phyloP scores from a whole-genome alignment of 2,113 vertebrate genomes.

The Mastomys coucha region DNA sequence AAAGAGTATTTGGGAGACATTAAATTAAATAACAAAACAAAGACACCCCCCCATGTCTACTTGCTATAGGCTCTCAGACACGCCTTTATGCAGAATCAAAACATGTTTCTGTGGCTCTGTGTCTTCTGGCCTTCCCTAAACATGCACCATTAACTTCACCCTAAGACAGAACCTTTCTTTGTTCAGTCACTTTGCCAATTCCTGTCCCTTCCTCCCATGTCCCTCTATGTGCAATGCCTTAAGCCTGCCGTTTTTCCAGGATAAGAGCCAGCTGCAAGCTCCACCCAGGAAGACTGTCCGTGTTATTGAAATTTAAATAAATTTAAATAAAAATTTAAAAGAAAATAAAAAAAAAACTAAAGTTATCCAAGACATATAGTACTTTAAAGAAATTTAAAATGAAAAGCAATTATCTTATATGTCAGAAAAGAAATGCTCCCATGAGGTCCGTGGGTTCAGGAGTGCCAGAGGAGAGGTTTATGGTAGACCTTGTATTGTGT shows the following conservation, averaged over 20 bases:
- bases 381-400: constrained; percentile 3
- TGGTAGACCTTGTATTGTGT: not conserved
- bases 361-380: not conserved
- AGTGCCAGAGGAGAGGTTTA: not conserved
- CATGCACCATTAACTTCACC: not conserved
- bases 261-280: not conserved
- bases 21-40: not conserved
- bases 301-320: not conserved
- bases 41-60: not conserved
- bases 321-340: not conserved
- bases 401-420: not conserved
- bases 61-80: not conserved
- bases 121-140: not conserved
- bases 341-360: not conserved
- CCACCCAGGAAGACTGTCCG: not conserved
- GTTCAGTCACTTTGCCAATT: not conserved
- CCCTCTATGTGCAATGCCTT: not conserved
- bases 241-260: not conserved
- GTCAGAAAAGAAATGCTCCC: constrained; percentile 15
- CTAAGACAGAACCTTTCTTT: not conserved
- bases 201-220: not conserved
- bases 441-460: not conserved
- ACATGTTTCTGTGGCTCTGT: not conserved
- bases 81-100: not conserved
- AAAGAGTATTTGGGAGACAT: not conserved